Percentiles rank a stretch among this genome's conserved stretches.
These are phyloP conservation scores for Microtus richardsoni DNA, from an alignment of 2,113 vertebrate genomes.

Conservation along the genomic window DNA sequence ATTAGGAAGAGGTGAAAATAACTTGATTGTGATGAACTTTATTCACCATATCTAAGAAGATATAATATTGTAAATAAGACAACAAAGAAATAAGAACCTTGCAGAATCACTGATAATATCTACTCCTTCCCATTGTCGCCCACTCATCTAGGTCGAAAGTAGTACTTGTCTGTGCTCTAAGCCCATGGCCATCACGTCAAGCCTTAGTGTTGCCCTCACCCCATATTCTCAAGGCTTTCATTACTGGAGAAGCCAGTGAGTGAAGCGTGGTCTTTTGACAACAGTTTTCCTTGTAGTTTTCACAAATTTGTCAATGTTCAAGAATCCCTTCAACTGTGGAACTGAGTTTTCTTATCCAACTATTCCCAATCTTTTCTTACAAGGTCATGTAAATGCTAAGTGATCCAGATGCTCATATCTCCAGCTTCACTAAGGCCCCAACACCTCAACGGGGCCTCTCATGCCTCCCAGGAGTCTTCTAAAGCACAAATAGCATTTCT, in stretches of 20 bases:
- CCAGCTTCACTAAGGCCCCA: slow-evolving; percentile 37
- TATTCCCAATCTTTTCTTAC: not conserved
- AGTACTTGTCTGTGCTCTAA: not conserved
- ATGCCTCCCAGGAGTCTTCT: slow-evolving; percentile 24
- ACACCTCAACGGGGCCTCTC: not conserved
- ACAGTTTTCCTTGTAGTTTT: not conserved
- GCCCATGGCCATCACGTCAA: not conserved
- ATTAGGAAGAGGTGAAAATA: not conserved
- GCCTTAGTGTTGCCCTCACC: not conserved
- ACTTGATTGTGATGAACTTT: not conserved
- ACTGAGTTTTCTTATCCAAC: not conserved
- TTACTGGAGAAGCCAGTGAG: not conserved
- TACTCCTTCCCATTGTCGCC: not conserved
- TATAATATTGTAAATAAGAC: not conserved
- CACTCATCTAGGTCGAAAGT: not conserved
- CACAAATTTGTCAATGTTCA: slow-evolving; percentile 24
- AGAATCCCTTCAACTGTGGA: not conserved
- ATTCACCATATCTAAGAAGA: not conserved
- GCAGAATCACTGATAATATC: not conserved
- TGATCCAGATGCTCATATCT: not conserved
- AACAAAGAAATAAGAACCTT: not conserved
- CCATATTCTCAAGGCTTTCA: not conserved
- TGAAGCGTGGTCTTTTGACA: not conserved
- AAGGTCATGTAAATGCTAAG: not conserved
- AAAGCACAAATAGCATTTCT: slow-evolving; percentile 28